Conservation (phyloP, 2,888 invertebrate genomes). For the Drosophila colorata region DNA sequence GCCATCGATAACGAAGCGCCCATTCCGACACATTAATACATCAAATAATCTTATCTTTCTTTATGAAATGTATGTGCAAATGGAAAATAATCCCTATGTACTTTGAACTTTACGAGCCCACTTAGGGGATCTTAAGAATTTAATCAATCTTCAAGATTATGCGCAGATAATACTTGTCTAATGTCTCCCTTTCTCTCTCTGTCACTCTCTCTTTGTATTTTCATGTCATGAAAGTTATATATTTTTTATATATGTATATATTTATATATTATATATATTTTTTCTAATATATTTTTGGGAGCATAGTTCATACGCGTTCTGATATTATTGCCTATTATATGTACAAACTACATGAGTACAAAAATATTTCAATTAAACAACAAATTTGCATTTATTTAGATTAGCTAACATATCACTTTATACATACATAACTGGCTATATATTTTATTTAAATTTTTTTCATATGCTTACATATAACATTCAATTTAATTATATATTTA, state of each 20-base stretch:
- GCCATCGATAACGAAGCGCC: no score
- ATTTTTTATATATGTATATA: neutral
- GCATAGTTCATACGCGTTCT: conserved; percentile 15
- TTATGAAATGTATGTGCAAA: neutral
- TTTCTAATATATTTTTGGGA: neutral
- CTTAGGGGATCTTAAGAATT: conserved; percentile 3
- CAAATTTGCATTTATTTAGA: neutral
- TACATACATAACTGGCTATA: no score
- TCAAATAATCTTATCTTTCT: conserved; percentile 45
- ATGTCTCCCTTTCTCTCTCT: no score
- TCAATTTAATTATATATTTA: no score
- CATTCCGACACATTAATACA: conserved; percentile 21
- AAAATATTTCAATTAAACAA: neutral
- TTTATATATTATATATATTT: conserved; percentile 2
- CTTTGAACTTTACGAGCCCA: conserved; percentile 41
- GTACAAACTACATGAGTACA: neutral
- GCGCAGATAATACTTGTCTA: conserved; percentile 22
- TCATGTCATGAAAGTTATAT: conserved; percentile 1
- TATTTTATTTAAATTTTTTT: no score
- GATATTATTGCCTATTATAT: neutral
- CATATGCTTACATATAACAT: no score
- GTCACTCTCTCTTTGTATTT: no score
- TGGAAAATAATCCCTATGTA: conserved; percentile 16
- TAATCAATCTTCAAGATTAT: conserved; percentile 23
- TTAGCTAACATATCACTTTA: no score